Evolutionary conservation across 2,888 invertebrate genomes (phyloP).

Genomic region (Phortica magna): DNA sequence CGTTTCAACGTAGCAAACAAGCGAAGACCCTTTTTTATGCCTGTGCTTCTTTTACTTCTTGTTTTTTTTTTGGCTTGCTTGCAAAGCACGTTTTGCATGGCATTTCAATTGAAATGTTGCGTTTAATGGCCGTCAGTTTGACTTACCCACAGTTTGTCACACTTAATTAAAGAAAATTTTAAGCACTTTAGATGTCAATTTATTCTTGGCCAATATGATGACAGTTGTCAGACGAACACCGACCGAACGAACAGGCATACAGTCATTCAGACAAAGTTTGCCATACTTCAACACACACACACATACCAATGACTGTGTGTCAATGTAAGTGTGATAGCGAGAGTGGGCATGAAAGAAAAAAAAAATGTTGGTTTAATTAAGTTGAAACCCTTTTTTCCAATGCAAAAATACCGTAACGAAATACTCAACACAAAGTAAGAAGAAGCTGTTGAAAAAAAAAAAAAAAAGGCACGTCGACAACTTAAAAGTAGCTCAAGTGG

Average conservation of each 20-base stretch:
- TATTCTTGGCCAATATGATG: conserved; percentile 65
- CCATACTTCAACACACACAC: conserved; percentile 34
- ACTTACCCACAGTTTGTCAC: conserved; percentile 67
- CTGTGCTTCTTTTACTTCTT: not conserved
- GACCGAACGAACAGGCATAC: conserved; percentile 46
- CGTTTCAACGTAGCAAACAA: not conserved
- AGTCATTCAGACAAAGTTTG: conserved; percentile 5
- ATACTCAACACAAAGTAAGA: conserved; percentile 1
- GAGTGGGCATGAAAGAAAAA: conserved; percentile 30
- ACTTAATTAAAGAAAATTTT: conserved; percentile 72
- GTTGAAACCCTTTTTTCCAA: conserved; percentile 69
- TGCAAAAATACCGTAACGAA: conserved; percentile 10
- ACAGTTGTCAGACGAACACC: conserved; percentile 58
- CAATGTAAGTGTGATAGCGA: not conserved
- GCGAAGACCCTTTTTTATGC: conserved; percentile 4
- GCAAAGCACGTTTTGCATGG: not conserved
- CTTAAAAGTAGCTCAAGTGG: conserved; percentile 63
- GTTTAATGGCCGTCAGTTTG: not conserved
- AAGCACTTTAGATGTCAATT: conserved; percentile 72
- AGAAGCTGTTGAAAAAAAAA: conserved; percentile 16
- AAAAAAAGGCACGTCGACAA: conserved; percentile 15
- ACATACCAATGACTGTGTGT: not conserved
- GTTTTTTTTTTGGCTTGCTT: too few relatives aligned
- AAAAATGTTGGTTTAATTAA: conserved; percentile 69
- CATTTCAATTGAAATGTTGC: conserved; percentile 16